Evolutionary conservation across 2,888 invertebrate genomes (phyloP).

Genomic region (Nemotelus pantherinus): DNA sequence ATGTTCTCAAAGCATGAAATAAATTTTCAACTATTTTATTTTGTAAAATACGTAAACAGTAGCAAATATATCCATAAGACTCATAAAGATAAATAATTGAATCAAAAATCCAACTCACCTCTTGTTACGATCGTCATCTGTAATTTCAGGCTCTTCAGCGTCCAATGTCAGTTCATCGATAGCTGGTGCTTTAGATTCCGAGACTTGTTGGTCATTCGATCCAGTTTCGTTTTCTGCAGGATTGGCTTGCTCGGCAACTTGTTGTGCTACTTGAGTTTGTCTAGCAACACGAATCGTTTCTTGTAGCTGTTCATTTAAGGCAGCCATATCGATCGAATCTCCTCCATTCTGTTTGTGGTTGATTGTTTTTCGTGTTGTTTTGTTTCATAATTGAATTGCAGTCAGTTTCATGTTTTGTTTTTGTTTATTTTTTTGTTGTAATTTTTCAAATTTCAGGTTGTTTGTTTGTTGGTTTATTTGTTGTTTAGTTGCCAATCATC

Average conservation of each 20-base stretch:
- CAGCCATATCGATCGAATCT: slow-evolving; percentile 63
- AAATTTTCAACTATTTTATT: too few relatives aligned
- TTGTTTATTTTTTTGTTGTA: background rate
- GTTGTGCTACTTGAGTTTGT: slow-evolving; percentile 60
- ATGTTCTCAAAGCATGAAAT: too few relatives aligned
- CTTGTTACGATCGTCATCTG: slow-evolving; percentile 84
- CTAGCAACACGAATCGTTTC: slow-evolving; percentile 65
- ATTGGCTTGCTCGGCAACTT: slow-evolving; percentile 24
- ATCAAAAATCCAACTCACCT: slow-evolving; percentile 63
- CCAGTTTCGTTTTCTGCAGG: slow-evolving; percentile 31
- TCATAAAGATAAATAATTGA: too few relatives aligned
- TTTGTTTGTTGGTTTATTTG: slow-evolving; percentile 27
- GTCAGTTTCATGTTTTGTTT: slow-evolving; percentile 12
- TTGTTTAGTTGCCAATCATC: slow-evolving; percentile 21
- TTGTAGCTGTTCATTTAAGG: slow-evolving; percentile 64
- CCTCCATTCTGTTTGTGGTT: slow-evolving; percentile 53
- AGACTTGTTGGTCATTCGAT: slow-evolving; percentile 65
- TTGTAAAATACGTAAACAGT: too few relatives aligned
- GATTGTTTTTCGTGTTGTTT: slow-evolving; percentile 14
- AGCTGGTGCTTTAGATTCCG: slow-evolving; percentile 72
- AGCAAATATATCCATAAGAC: too few relatives aligned
- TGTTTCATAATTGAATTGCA: slow-evolving; percentile 53
- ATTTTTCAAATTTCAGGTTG: background rate
- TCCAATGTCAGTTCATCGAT: slow-evolving; percentile 77
- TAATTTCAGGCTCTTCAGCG: slow-evolving; percentile 74